Percentiles rank a stretch among this genome's conserved stretches.
Conservation (phyloP, 2,113 vertebrate species). For the Turnix velox region DNA sequence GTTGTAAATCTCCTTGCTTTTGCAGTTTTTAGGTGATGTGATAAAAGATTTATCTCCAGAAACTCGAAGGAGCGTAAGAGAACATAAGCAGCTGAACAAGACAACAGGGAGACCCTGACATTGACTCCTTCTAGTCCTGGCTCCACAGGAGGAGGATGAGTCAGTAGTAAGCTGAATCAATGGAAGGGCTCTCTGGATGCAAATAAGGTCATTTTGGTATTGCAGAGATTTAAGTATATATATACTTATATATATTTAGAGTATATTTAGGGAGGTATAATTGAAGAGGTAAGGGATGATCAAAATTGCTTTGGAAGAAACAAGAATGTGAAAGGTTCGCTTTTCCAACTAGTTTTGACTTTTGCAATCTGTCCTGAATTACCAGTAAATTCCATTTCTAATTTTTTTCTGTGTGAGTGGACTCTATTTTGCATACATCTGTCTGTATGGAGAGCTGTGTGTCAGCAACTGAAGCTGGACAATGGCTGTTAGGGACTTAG, state of each 20-base stretch:
- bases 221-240: neutral
- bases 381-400: neutral
- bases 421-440: rapidly evolving
- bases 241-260: too few species aligned
- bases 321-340: neutral
- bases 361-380: neutral
- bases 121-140: neutral
- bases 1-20: neutral
- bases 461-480: neutral
- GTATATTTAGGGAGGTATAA: neutral
- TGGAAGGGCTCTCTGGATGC: neutral
- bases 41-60: neutral
- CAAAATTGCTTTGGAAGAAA: neutral
- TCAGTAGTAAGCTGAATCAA: neutral
- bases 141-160: neutral
- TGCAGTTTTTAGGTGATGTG: neutral
- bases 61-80: neutral
- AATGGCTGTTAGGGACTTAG: neutral
- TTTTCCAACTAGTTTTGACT: neutral
- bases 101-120: neutral
- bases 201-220: neutral
- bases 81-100: neutral
- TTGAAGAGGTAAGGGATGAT: neutral
- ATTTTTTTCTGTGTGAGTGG: neutral
- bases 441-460: neutral